phyloP scores from a whole-genome alignment of 1,140 invertebrate genomes.

The Diplogasteroides magnus region DNA sequence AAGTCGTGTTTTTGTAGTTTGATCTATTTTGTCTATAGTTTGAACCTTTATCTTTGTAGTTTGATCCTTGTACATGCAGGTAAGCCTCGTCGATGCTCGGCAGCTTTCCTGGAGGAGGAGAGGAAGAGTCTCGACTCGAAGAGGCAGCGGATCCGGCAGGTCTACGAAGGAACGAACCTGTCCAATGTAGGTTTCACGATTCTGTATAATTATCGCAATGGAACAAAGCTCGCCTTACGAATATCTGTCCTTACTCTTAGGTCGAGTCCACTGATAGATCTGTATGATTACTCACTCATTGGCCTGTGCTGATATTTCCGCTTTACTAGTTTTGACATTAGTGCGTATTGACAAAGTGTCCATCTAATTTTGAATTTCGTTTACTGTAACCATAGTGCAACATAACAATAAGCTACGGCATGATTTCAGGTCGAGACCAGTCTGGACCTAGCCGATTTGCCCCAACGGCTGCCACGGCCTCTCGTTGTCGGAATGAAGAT shows the following conservation, averaged over 20 bases:
- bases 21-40: neutral
- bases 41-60: neutral
- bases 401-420: no score
- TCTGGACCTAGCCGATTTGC: neutral
- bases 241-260: no score
- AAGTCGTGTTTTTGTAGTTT: neutral
- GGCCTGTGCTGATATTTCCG: no score
- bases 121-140: conserved; percentile 79
- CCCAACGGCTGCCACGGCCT: neutral
- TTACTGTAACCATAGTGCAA: neutral
- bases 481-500: neutral
- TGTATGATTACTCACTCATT: no score
- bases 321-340: no score
- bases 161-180: conserved; percentile 72
- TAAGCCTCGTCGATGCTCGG: conserved; percentile 76
- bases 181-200: neutral
- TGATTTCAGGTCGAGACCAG: neutral
- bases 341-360: no score
- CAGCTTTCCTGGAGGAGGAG: conserved; percentile 90
- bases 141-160: conserved; percentile 79
- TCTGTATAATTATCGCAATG: no score
- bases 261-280: no score
- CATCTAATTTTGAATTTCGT: neutral
- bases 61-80: conserved; percentile 1
- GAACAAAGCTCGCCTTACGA: no score